phyloP scores from a whole-genome alignment of 1,140 invertebrate genomes.

The Oedothorax gibbosus region DNA sequence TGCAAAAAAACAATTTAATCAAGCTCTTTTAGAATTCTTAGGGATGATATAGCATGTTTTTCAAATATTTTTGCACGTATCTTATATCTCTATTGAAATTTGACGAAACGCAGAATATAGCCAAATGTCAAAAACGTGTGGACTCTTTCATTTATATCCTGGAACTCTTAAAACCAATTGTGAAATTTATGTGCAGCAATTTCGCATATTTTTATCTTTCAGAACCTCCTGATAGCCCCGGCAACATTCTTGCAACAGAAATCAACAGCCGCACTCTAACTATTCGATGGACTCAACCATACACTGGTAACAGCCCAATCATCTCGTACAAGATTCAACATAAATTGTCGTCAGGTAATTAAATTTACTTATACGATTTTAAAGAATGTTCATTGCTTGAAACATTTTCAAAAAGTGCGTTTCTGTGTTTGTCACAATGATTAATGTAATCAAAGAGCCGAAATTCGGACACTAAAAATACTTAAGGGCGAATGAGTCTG shows the following conservation, averaged over 20 bases:
- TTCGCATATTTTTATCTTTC: neutral
- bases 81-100: too few relatives aligned
- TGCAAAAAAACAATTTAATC: too few relatives aligned
- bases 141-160: too few relatives aligned
- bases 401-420: neutral
- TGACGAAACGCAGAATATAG: too few relatives aligned
- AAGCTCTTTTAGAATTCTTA: too few relatives aligned
- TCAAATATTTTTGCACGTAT: too few relatives aligned
- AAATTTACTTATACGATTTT: neutral
- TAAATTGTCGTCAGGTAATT: conserved; percentile 71
- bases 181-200: neutral
- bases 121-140: too few relatives aligned
- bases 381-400: neutral
- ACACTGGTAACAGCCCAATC: conserved; percentile 84
- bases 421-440: neutral
- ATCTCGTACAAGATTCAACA: conserved; percentile 84
- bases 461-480: too few relatives aligned
- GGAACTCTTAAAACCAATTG: too few relatives aligned
- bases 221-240: conserved; percentile 68
- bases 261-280: conserved; percentile 74
- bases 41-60: too few relatives aligned
- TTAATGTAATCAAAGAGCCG: too few relatives aligned
- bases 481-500: too few relatives aligned
- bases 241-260: conserved; percentile 65
- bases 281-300: conserved; percentile 80